Evolutionary conservation across 2,113 vertebrate species (phyloP).

Genomic region (Mirza zaza): DNA sequence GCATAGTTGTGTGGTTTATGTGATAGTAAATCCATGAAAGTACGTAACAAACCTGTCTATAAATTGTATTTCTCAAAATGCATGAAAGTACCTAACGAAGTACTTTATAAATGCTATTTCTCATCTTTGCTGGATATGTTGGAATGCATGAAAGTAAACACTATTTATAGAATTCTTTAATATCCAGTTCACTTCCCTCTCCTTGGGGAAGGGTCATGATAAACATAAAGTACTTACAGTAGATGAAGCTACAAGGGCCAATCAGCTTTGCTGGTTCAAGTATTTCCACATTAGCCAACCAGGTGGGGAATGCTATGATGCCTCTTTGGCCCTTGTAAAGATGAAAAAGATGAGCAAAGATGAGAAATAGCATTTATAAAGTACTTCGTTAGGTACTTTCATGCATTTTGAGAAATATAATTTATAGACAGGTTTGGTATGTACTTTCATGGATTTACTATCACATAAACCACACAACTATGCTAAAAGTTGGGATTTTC

Average conservation of each 20-base stretch:
- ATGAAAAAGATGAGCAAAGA: neutral
- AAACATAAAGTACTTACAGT: neutral
- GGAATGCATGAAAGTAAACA: neutral
- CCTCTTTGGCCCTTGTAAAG: neutral
- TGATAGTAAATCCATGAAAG: neutral
- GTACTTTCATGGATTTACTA: neutral
- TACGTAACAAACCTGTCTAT: neutral
- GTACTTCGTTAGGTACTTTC: neutral
- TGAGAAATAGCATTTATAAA: neutral
- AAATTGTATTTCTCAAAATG: no score
- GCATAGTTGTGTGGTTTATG: neutral
- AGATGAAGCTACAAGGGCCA: no score
- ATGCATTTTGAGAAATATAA: no score
- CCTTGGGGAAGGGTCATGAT: neutral
- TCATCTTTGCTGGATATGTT: neutral
- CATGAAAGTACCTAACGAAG: neutral
- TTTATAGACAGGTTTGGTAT: neutral
- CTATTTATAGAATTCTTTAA: neutral
- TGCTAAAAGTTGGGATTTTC: neutral
- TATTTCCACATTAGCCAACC: no score
- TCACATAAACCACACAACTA: neutral
- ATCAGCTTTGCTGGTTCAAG: no score
- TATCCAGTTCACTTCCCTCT: neutral
- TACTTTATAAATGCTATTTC: neutral
- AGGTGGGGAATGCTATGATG: no score